phyloP scores from a whole-genome alignment of 1,140 invertebrate species.

The Chionoecetes opilio region DNA sequence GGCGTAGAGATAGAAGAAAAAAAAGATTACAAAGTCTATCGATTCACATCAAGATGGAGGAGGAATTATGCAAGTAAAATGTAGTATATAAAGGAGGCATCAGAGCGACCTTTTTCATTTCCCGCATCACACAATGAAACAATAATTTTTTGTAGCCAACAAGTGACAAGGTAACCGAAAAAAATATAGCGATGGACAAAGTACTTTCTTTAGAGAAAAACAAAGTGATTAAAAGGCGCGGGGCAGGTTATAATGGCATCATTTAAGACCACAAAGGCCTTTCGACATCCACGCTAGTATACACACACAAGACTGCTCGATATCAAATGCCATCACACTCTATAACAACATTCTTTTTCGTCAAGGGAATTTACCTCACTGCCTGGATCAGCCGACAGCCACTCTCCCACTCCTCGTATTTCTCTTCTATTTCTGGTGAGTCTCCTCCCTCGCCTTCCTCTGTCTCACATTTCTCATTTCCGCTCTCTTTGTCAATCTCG shows the following conservation, averaged over 20 bases:
- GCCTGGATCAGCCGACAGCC: conserved; percentile 84
- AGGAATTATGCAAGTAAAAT: not conserved
- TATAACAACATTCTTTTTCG: not conserved
- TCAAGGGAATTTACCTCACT: conserved; percentile 82
- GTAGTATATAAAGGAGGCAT: not conserved
- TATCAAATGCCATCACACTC: not conserved
- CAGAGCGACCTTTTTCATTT: not conserved
- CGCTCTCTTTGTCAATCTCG: not conserved
- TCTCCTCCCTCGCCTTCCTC: not conserved
- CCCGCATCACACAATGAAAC: not conserved
- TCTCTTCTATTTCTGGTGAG: conserved; percentile 84
- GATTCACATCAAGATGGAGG: no score
- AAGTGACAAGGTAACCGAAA: not conserved
- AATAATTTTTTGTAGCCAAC: not conserved
- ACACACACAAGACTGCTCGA: not conserved
- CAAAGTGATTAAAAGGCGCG: not conserved
- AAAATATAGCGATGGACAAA: not conserved
- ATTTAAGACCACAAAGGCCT: not conserved
- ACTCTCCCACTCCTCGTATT: conserved; percentile 84
- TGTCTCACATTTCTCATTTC: not conserved
- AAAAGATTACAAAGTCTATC: no score
- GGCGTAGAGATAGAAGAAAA: not conserved
- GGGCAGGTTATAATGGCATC: not conserved
- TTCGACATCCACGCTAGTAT: not conserved
- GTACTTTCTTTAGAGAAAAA: not conserved